Base-by-base conservation (phyloP, 2,113 vertebrate species). In the Caranx melampygus region DNA sequence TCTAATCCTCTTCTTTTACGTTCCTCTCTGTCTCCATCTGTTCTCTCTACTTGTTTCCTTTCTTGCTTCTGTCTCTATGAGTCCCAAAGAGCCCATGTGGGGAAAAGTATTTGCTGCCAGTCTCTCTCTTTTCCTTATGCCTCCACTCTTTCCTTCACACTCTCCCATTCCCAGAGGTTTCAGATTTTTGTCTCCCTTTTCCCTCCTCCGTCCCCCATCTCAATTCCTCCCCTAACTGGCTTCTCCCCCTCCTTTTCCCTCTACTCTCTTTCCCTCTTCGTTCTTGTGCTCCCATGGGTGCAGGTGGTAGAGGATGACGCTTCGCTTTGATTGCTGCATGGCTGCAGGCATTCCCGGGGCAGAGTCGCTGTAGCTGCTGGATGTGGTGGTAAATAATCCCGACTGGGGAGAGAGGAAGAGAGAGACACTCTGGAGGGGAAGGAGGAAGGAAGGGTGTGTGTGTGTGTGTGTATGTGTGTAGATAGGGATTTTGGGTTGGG, bases 301-400 rank as follows among this genome's bases (percentile, higher is more conserved):
- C 90, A 91, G 90, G 90, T 92, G 86, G 89, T 87, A 88, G 87
- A 87, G 79, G 87, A 92, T 91, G 92, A 88, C 89, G 88, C 87
- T 89, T 84, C 0, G 60, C 93, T 94, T 92, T 94, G 93, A 94
- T 95, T 93, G 92, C 87, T 82, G 89, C 83, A 79, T 94, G 90
- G 92, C 93, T 93, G 79, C 88, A 85, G 93, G 94, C 93, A 13
- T 89, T 92, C 93, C 92, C 82, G 78, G 72, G 93, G 93, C 92
- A 87, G 83, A 85, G 86, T 78, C 84, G 79, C 85, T 75, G 79
- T 77, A 88, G 91, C 87, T 88, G 83, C 88, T 87, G 86, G 83
- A 91, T 86, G 72, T 90, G 87, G 89, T 89, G 85, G 92, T 93
- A 95, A 95, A 95, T 92, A 94, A 93, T 94, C 93, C 91, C 90